These are phyloP conservation scores for Synergus umbraculus DNA, from an alignment of 2,888 invertebrate genomes.

Conservation along the genomic window DNA sequence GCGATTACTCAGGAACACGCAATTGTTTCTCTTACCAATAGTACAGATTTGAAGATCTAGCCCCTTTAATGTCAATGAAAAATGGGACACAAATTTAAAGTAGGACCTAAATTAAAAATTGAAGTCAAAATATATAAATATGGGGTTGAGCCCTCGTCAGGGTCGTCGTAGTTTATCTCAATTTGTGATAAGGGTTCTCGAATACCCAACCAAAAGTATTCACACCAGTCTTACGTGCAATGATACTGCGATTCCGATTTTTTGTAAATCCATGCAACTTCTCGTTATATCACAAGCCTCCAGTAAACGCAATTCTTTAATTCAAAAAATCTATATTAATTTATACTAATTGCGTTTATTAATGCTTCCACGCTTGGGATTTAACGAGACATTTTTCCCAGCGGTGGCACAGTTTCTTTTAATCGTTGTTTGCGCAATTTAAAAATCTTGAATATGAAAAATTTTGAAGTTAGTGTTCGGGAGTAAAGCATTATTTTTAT, in stretches of 20 bases:
- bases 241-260: constrained; percentile 33
- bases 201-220: constrained; percentile 34
- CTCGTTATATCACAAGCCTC: background rate
- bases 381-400: background rate
- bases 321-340: background rate
- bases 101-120: constrained; percentile 5
- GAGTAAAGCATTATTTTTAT: background rate
- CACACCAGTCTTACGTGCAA: constrained; percentile 35
- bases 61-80: background rate
- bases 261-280: background rate
- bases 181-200: constrained; percentile 36
- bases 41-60: constrained; percentile 13
- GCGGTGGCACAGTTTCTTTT: background rate
- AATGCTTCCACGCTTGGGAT: constrained; percentile 27
- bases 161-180: background rate
- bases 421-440: background rate
- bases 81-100: background rate
- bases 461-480: background rate
- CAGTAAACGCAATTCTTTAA: constrained; percentile 8
- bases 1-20: constrained; percentile 97
- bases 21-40: constrained; percentile 80
- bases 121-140: background rate
- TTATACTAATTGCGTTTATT: constrained; percentile 8
- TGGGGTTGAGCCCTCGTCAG: background rate
- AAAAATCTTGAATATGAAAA: background rate